Evolutionary conservation across 2,888 invertebrate species (phyloP), one percentile per base, ranked within the genome.

Genomic region (Apodemia mormo): DNA sequence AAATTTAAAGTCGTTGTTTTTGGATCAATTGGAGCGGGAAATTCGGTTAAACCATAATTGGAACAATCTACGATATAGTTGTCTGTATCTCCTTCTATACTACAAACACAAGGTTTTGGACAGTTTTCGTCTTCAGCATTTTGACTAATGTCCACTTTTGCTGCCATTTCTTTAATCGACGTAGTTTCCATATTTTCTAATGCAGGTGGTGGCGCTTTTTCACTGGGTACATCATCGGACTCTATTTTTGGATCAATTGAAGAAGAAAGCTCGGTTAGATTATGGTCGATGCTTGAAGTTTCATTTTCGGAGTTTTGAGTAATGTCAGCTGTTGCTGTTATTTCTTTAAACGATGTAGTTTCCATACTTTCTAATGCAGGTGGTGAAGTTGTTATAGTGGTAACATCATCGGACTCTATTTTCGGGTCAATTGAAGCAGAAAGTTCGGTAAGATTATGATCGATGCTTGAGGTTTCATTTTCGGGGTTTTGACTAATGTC

Each of bases 1-100:
- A 93, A 76, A 75, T 89, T 87, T 33, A 93, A 78, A 65, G 79
- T 82, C 2, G 89, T 90, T 10, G 89, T 89, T 74, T 81, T 86
- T 8, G 82, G 72, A 74, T 89, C 88, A 66, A 93, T 81, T 29
- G 85, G 79, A 14, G 84, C 76, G 43, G 95, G 95, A 68, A 95
- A 85, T 77, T 93, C 88, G 29, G 88, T 89, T 69, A 95, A 82
- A 52, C 84, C 87, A 70, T 85, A 87, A 76, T 92, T 88, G 10
- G 93, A 88, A 80, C 95, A 95, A 80, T 94, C 89, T 6, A 92
- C 88, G 2, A 87, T 81, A 61, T 85, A 89, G 66, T 84, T 79
- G 40, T 80, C 78, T 37, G 83, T 75, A 65, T 80, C 81, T n/a
- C 86, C 87, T 79, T 92, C 90, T 72, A 82, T 78, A 74, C 82